Conservation (phyloP, 1,140 invertebrate species). For the Pogonomyrmex californicus region DNA sequence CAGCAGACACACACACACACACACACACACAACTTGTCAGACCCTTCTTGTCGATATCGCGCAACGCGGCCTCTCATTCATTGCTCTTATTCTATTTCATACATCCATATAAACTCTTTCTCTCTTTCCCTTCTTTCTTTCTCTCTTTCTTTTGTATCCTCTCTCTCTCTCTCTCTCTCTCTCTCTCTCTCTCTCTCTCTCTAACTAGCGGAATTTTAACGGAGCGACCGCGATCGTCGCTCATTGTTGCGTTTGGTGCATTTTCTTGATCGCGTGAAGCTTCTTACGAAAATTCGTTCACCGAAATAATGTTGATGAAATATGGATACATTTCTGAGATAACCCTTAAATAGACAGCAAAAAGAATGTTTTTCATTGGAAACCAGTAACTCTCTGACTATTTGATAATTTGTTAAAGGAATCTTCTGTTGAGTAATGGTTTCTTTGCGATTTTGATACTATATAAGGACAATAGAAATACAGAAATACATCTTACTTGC, state of each 20-base stretch:
- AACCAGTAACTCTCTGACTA: neutral
- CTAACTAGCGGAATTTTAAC: constrained; percentile 66
- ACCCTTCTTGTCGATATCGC: constrained; percentile 58
- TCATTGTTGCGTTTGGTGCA: constrained; percentile 56
- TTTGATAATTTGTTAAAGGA: neutral
- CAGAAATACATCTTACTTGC: neutral
- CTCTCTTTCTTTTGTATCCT: too few species aligned
- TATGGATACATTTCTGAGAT: neutral
- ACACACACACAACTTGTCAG: constrained; percentile 66
- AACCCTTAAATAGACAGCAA: neutral
- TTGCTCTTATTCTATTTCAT: constrained; percentile 67
- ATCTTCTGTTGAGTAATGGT: neutral
- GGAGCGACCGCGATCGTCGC: constrained; percentile 50
- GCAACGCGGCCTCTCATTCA: constrained; percentile 35
- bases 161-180: constrained; percentile 67
- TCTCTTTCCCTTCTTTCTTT: constrained; percentile 60
- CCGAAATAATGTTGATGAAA: neutral
- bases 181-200: constrained; percentile 67
- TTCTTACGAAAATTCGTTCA: constrained; percentile 34
- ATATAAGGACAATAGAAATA: neutral
- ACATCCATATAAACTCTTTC: constrained; percentile 53
- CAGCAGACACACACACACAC: too few species aligned
- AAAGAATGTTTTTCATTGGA: neutral
- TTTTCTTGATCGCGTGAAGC: constrained; percentile 34
- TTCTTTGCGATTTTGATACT: constrained; percentile 1